phyloP scores from a whole-genome alignment of 92 coral and sea anemone species.

The Porites rus region DNA sequence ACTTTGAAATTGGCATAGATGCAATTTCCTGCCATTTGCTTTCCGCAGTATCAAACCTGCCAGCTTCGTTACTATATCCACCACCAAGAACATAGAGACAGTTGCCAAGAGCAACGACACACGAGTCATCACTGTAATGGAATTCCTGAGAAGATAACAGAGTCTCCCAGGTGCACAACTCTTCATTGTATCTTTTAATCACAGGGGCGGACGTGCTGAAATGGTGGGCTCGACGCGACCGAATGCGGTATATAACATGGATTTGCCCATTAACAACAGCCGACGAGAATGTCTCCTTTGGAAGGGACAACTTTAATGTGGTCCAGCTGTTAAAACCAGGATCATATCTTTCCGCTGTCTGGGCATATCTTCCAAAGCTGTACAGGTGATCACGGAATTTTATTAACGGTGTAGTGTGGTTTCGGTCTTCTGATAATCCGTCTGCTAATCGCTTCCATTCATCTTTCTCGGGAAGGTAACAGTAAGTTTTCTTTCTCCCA shows the following conservation, averaged over 20 bases:
- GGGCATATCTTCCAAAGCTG: neutral
- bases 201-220: neutral
- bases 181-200: neutral
- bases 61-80: neutral
- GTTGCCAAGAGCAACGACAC: conserved; percentile 14
- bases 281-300: neutral
- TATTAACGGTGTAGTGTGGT: neutral
- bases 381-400: neutral
- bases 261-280: neutral
- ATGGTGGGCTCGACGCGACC: neutral
- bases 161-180: neutral
- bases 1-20: neutral
- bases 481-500: neutral
- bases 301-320: neutral
- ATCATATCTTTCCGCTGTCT: neutral
- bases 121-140: neutral
- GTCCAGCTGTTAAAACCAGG: neutral
- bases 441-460: conserved; percentile 18
- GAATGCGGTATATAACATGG: neutral
- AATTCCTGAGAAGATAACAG: neutral
- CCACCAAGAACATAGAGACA: conserved; percentile 28
- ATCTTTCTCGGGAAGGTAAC: conserved; percentile 6
- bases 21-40: conserved; percentile 13
- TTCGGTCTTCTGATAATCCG: neutral
- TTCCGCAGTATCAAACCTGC: neutral